phyloP scores from a whole-genome alignment of 1,140 invertebrate genomes.

The Formica selysi region DNA sequence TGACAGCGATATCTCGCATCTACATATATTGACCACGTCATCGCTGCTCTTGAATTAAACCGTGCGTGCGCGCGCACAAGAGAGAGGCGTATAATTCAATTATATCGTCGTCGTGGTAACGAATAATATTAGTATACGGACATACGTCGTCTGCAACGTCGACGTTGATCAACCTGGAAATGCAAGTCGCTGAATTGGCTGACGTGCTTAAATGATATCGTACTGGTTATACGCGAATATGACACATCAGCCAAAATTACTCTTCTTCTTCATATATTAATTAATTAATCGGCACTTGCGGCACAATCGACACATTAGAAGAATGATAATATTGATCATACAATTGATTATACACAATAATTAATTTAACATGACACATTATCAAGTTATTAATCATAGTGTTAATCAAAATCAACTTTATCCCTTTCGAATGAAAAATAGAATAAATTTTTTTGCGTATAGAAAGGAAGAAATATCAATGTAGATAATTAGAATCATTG shows the following conservation, averaged over 20 bases:
- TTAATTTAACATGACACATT: not conserved
- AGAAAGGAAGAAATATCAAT: not conserved
- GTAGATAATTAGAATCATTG: not conserved
- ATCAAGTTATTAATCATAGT: slow-evolving; percentile 12
- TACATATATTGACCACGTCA: slow-evolving; percentile 43
- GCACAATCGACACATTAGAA: no score
- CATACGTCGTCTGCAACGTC: slow-evolving; percentile 65
- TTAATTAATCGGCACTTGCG: not conserved
- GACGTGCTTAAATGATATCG: slow-evolving; percentile 38
- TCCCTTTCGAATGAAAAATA: not conserved
- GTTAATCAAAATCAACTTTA: not conserved
- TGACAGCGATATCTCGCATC: slow-evolving; percentile 33
- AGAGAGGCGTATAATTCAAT: slow-evolving; percentile 56
- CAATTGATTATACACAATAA: not conserved
- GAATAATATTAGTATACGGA: slow-evolving; percentile 63
- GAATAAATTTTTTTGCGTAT: not conserved
- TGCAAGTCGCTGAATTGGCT: slow-evolving; percentile 39
- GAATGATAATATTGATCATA: no score
- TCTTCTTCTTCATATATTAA: slow-evolving; percentile 10
- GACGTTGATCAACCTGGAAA: slow-evolving; percentile 60
- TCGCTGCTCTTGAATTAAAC: slow-evolving; percentile 47
- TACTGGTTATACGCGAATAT: slow-evolving; percentile 8
- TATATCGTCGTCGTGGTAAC: slow-evolving; percentile 62
- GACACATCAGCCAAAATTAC: slow-evolving; percentile 23
- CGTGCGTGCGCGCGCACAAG: not conserved